A percentile compares a stretch with the other conserved stretches of the same genome.
These are phyloP conservation scores for Turdus rufiventris DNA, from an alignment of 2,113 vertebrate genomes.

Conservation along the genomic window DNA sequence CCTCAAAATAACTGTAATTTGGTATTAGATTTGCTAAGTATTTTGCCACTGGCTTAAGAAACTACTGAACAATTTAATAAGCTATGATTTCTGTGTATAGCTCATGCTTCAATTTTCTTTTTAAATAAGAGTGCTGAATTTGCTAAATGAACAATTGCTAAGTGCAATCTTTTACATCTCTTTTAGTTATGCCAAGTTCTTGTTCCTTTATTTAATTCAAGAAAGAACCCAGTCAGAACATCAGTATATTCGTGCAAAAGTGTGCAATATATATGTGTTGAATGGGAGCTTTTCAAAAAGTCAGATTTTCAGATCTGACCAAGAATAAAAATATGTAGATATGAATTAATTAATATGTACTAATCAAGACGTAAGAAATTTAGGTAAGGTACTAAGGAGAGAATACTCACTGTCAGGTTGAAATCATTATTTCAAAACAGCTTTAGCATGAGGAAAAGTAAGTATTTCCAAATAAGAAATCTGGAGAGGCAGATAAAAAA, in stretches of 20 bases:
- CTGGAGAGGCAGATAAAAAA: rapidly evolving
- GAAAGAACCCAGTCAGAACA: not conserved
- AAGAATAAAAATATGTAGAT: not conserved
- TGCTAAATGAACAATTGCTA: not conserved
- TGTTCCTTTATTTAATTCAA: not conserved
- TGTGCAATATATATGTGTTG: not conserved
- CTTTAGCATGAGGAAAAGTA: not conserved
- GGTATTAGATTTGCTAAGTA: not conserved
- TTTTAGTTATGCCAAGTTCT: not conserved
- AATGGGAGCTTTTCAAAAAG: not conserved
- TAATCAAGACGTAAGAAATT: not conserved
- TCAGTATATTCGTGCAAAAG: not conserved
- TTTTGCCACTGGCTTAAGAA: not conserved
- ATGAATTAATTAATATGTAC: not conserved
- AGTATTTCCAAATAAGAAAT: not conserved
- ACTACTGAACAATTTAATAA: not conserved
- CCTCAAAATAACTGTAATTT: not conserved
- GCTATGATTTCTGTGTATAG: not conserved
- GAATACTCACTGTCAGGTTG: not conserved
- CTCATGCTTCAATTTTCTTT: not conserved
- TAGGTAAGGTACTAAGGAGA: not conserved
- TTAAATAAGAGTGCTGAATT: not conserved
- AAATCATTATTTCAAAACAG: not conserved
- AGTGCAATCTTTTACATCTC: not conserved
- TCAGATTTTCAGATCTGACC: not conserved